phyloP scores from a whole-genome alignment of 2,888 invertebrate genomes.

The Pseudococcus longispinus region DNA sequence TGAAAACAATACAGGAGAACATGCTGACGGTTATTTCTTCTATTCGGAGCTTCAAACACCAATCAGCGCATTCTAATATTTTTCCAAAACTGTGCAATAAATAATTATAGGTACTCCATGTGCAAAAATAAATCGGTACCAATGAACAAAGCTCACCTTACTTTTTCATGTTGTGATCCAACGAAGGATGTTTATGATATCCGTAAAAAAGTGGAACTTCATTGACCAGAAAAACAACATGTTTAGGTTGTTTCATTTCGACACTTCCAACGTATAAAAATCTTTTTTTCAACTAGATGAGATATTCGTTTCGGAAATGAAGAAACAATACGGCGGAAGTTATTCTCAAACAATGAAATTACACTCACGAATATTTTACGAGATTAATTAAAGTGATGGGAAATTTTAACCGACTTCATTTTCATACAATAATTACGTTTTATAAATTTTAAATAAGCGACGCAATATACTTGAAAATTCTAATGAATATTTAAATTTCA shows the following conservation, averaged over 20 bases:
- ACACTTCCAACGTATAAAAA: neutral
- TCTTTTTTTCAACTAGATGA: neutral
- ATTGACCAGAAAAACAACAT: constrained; percentile 1
- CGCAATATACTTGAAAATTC: neutral
- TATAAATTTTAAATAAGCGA: neutral
- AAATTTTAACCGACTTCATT: neutral
- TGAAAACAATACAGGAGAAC: constrained; percentile 11
- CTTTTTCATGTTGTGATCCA: neutral
- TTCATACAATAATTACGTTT: neutral
- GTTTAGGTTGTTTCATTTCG: neutral
- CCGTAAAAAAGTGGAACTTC: constrained; percentile 1
- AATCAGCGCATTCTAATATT: neutral
- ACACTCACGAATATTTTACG: neutral
- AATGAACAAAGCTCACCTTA: neutral
- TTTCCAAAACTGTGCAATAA: constrained; percentile 1
- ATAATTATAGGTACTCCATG: neutral
- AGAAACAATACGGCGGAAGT: neutral
- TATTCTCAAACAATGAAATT: neutral
- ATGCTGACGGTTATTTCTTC: neutral
- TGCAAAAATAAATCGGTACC: neutral
- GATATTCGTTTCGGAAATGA: neutral
- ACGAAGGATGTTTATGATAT: neutral
- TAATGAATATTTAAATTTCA: neutral
- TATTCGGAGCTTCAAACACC: neutral
- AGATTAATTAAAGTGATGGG: neutral